Conservation (phyloP, 2,113 vertebrate genomes). For the Malurus melanocephalus region DNA sequence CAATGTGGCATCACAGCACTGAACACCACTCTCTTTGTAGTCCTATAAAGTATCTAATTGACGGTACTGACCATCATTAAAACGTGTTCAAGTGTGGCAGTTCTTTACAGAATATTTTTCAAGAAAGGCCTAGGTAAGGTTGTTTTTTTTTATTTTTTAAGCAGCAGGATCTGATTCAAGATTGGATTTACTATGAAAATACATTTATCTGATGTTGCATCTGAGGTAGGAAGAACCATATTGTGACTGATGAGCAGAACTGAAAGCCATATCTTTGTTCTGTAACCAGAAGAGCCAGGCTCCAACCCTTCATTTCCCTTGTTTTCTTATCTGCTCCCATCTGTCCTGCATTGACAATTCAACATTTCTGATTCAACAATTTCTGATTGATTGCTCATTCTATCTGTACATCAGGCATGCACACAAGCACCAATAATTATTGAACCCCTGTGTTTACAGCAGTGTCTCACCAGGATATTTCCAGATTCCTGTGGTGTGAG, state of each 20-base stretch:
- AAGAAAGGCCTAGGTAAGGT: neutral
- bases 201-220: neutral
- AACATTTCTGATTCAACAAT: no score
- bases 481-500: neutral
- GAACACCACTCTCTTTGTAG: neutral
- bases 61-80: neutral
- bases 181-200: neutral
- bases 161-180: neutral
- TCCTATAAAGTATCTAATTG: neutral
- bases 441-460: neutral
- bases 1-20: neutral
- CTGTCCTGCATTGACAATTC: neutral
- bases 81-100: neutral
- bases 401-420: neutral
- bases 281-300: neutral
- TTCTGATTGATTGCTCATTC: neutral
- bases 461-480: neutral
- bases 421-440: neutral
- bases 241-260: neutral
- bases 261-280: neutral
- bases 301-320: neutral
- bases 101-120: neutral
- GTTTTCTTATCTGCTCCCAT: neutral
- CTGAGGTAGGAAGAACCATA: neutral
- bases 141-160: neutral